phyloP scores from a whole-genome alignment of 2,797 vertebrate genomes.

The Halcyon smyrnensis region DNA sequence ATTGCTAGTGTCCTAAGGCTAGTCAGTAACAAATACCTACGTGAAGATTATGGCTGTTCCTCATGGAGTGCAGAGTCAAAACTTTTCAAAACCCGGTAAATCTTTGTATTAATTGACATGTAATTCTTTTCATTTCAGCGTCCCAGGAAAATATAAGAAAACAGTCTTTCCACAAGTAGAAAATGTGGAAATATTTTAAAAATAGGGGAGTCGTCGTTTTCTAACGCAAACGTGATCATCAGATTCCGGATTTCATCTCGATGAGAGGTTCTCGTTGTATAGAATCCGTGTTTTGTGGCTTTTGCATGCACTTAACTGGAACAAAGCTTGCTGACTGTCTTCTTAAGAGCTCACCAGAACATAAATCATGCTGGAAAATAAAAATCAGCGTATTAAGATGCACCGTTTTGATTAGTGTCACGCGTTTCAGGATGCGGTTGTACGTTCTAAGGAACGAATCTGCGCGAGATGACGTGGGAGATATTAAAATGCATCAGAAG shows the following conservation, averaged over 20 bases:
- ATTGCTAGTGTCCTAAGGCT: constrained; percentile 49
- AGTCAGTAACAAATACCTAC: constrained; percentile 47
- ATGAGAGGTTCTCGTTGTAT: constrained; percentile 68
- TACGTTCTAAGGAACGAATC: neutral
- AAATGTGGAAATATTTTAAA: constrained; percentile 79
- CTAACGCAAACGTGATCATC: constrained; percentile 57
- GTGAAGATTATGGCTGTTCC: constrained; percentile 71
- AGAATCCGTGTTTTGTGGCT: constrained; percentile 76
- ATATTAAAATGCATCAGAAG: neutral
- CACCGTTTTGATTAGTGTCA: neutral
- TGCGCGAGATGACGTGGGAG: fast-evolving
- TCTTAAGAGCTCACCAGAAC: constrained; percentile 98
- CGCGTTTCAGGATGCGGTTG: fast-evolving
- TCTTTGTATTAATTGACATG: constrained; percentile 70
- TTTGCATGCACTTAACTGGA: constrained; percentile 83
- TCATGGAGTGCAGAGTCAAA: constrained; percentile 77
- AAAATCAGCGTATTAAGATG: neutral
- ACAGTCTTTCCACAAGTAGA: constrained; percentile 82
- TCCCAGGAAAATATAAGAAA: constrained; percentile 79
- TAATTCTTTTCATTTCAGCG: constrained; percentile 73
- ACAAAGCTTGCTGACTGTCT: constrained; percentile 56
- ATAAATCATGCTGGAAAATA: constrained; percentile 93
- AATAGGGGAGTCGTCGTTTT: constrained; percentile 65
- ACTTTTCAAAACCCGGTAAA: constrained; percentile 65
- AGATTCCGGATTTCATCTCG: constrained; percentile 66